Evolutionary conservation across 2,888 invertebrate species (phyloP), one percentile per base, ranked within the genome.

Genomic region (Melolontha melolontha): DNA sequence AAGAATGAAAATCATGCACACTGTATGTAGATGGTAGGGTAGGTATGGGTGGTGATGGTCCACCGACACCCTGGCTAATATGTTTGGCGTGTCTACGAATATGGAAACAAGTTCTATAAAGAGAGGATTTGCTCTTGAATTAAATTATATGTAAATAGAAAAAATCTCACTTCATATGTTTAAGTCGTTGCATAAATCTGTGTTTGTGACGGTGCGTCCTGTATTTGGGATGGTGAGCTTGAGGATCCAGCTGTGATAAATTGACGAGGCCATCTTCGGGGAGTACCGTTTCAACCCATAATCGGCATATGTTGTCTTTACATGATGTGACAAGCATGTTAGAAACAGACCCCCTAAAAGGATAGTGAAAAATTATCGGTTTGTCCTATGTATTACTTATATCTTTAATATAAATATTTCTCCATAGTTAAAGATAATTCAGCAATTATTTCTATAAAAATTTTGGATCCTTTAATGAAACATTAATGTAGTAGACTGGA

Each of bases 241-340:
- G 90, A 79, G 89, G 84, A 78, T 90, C 89, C 74, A 89, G 85
- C 78, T 90, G 89, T 40, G 86, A 86, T 78, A 88, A 83, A 77
- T 88, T 92, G 22, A 92, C 91, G 72, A 93, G 88, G 64, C 97
- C 97, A 86, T 98, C 97, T 80, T 98, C 97, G 0, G 98, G 97
- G 73, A 98, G 87, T 70, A 97, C 91, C 0, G 98, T 98, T 85
- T 99, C 98, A 64, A 96, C 95, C 99, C 99, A 99, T 76, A 99
- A 91, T 73, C 99, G 92, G 81, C 98, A 98, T 77, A 99, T 98
- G 85, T 98, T 98, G 85, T 99, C 99, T 79, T 94, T 90, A 84
- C 98, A 98, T 57, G 97, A 98, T 67, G 99, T 98, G 69, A 99
- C 95, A 75, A 99, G 84, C 91, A 98, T 96, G 85, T 99, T 98